These are phyloP conservation scores for Melanotaenia maccullochi DNA, from an alignment of 2,797 vertebrate genomes.

Conservation along the genomic window DNA sequence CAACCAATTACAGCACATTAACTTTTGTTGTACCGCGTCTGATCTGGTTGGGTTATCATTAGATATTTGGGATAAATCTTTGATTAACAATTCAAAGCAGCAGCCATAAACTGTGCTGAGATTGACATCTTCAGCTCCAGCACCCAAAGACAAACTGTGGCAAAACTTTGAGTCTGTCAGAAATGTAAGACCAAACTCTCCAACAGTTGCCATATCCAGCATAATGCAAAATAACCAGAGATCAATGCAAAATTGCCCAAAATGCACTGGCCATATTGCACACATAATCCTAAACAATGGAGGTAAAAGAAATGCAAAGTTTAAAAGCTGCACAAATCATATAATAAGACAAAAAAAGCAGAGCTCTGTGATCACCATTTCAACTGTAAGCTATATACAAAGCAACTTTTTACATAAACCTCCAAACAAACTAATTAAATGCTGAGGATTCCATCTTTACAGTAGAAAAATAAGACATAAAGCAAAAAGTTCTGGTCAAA, in stretches of 20 bases:
- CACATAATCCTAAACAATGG: too few relatives aligned
- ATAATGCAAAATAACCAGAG: too few relatives aligned
- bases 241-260: too few relatives aligned
- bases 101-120: too few relatives aligned
- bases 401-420: neutral
- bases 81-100: too few relatives aligned
- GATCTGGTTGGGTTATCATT: neutral
- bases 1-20: neutral
- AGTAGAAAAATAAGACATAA: constrained; percentile 45
- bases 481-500: constrained; percentile 67
- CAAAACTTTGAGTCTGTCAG: neutral
- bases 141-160: neutral
- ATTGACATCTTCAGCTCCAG: too few relatives aligned
- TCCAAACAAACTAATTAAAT: constrained; percentile 31
- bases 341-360: neutral
- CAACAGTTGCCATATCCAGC: too few relatives aligned
- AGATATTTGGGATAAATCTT: neutral
- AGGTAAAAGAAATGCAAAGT: too few relatives aligned
- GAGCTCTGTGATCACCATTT: neutral
- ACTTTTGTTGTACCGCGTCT: neutral
- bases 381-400: neutral
- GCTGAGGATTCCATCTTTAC: constrained; percentile 49
- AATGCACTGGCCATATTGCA: too few relatives aligned
- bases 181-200: neutral
- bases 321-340: neutral